Evolutionary conservation across 2,888 invertebrate species (phyloP).

Genomic region (Trissolcus japonicus): DNA sequence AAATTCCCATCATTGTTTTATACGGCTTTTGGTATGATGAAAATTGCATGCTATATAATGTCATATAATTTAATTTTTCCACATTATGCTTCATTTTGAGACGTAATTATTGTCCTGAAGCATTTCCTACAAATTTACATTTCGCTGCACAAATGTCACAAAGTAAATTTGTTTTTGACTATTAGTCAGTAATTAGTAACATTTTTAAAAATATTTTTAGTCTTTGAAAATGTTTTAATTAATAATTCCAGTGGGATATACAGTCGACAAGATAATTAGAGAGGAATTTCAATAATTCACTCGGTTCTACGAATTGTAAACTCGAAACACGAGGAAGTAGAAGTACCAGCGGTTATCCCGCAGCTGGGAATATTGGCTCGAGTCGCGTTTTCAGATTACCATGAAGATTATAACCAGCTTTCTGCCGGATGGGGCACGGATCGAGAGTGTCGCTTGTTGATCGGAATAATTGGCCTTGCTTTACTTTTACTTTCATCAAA

Average conservation of each 20-base stretch:
- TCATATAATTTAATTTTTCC: too few relatives aligned
- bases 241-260: neutral
- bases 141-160: too few relatives aligned
- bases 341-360: slow-evolving; percentile 49
- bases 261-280: neutral
- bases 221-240: too few relatives aligned
- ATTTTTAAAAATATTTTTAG: too few relatives aligned
- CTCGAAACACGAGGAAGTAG: slow-evolving; percentile 33
- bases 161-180: too few relatives aligned
- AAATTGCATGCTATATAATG: too few relatives aligned
- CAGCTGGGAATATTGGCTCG: slow-evolving; percentile 38
- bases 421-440: slow-evolving; percentile 47
- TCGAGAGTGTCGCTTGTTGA: slow-evolving; percentile 58
- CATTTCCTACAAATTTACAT: too few relatives aligned
- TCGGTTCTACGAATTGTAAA: slow-evolving; percentile 14
- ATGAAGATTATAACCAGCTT: slow-evolving; percentile 48
- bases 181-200: too few relatives aligned
- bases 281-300: slow-evolving; percentile 10
- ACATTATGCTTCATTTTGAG: too few relatives aligned
- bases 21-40: too few relatives aligned
- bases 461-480: slow-evolving; percentile 61
- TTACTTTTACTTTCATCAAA: slow-evolving; percentile 64
- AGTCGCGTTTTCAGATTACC: slow-evolving; percentile 47
- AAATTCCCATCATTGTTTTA: too few relatives aligned
- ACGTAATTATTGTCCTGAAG: too few relatives aligned